phyloP scores from a whole-genome alignment of 2,888 invertebrate species.

The Dolichomitus sp. region DNA sequence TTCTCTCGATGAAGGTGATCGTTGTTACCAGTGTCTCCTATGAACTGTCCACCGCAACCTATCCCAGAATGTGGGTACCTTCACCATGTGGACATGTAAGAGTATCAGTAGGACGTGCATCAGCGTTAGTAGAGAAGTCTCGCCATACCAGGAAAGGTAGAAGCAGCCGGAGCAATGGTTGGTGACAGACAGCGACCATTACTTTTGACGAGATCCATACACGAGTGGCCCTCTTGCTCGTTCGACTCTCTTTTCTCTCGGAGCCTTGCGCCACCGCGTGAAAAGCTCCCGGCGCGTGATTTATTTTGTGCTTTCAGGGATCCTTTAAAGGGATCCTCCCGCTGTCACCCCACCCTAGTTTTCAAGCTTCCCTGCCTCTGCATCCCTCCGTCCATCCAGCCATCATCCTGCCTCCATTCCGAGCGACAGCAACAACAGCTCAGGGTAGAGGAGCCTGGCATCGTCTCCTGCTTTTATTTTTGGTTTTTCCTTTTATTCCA shows the following conservation, averaged over 20 bases:
- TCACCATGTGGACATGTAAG: background rate
- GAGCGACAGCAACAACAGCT: conserved; percentile 28
- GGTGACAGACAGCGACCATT: conserved; percentile 76
- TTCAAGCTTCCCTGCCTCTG: conserved; percentile 1
- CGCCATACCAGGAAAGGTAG: background rate
- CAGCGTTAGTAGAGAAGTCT: background rate
- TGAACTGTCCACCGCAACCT: background rate
- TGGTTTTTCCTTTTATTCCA: conserved; percentile 23
- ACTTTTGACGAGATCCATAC: conserved; percentile 76
- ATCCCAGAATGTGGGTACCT: background rate
- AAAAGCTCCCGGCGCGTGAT: conserved; percentile 73
- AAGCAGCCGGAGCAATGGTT: conserved; percentile 12
- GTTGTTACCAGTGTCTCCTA: background rate
- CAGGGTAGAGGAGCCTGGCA: conserved; percentile 4
- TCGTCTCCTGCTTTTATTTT: conserved; percentile 35
- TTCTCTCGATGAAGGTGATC: conserved; percentile 19
- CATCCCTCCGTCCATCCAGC: background rate
- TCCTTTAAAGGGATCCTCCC: conserved; percentile 69
- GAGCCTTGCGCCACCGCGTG: conserved; percentile 21
- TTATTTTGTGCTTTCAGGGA: conserved; percentile 75
- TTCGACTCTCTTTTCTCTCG: conserved; percentile 15
- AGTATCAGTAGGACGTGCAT: background rate
- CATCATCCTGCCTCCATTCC: conserved; percentile 6
- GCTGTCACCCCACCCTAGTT: conserved; percentile 19
- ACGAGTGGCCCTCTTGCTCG: conserved; percentile 58